Base-by-base conservation (phyloP, 1,140 invertebrate species). In the Chironomus striatipennis region DNA sequence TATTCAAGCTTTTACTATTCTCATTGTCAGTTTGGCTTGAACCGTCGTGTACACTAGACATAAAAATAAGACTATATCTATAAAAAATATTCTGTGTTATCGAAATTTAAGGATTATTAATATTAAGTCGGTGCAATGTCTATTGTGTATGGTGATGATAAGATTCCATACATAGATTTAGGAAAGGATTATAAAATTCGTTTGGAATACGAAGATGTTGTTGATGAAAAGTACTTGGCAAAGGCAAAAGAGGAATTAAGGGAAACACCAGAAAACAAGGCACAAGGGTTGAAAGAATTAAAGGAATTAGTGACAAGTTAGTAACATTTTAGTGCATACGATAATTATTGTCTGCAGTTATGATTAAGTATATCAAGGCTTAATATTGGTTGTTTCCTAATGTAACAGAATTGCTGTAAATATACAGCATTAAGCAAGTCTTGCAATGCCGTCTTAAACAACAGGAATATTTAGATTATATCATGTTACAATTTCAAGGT, bases 191-290 rank as follows among this genome's bases (percentile, higher is more conserved):
- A 85, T 21, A 80, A 78, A 75, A 85, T 87, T 43, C 81, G 83
- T 74, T 79, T 87, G 76, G 86, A 87, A 76, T 73, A 73, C 42
- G 82, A 83, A 42, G 78, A 83, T 20, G 79, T 85, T 7, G 81
- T 80, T 0, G 84, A 85, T 73, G 81, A 84, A 77, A 79, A 80
- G 10, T 78, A 83, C 15, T 5, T 43, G 42, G 84, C 86, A 74
- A 83, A 89, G 64, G 90, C 90, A 1, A 81, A 83, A 73, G 85
- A 85, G 43, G 90, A 92, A 80, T 80, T 92, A 1, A 80, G 90
- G 67, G 90, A 92, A 78, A 86, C 86, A 0, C 87, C 89, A 0
- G 89, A 90, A 77, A 85, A 85, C 75, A 84, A 88, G 0, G 84
- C 87, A 77, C 81, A 86, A 17, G 88, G 85, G 15, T 80, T 91